These are phyloP conservation scores for Carassius auratus DNA, from an alignment of 2,113 vertebrate genomes.

Conservation along the genomic window DNA sequence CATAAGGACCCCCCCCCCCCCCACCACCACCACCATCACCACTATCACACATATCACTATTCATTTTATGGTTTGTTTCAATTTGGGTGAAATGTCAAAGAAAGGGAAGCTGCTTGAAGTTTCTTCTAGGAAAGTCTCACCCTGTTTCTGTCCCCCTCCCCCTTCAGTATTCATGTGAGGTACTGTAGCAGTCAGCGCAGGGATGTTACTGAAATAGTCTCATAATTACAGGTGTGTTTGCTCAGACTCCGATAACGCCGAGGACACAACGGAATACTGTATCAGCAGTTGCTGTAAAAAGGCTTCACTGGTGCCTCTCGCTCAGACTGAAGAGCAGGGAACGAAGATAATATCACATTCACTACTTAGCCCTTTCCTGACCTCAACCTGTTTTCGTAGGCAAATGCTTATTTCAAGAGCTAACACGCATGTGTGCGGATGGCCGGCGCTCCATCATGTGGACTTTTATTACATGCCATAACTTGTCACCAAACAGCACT, in stretches of 20 bases:
- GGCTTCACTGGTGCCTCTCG: constrained; percentile 37
- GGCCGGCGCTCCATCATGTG: no score
- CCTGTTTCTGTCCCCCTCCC: neutral
- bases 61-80: neutral
- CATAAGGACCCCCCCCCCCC: neutral
- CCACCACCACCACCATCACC: no score
- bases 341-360: neutral
- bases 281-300: constrained; percentile 54
- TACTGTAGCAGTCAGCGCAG: constrained; percentile 26
- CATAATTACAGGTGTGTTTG: constrained; percentile 57
- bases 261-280: constrained; percentile 42
- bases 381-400: constrained; percentile 10
- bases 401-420: neutral
- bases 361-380: neutral
- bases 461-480: constrained; percentile 2
- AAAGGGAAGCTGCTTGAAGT: neutral
- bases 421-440: no score
- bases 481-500: neutral
- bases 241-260: constrained; percentile 50
- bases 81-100: neutral
- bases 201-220: constrained; percentile 39
- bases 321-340: neutral
- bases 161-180: constrained; percentile 31
- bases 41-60: neutral
- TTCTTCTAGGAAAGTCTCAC: constrained; percentile 2